Conservation (phyloP, 2,113 vertebrate genomes). For the Triplophysa rosa region DNA sequence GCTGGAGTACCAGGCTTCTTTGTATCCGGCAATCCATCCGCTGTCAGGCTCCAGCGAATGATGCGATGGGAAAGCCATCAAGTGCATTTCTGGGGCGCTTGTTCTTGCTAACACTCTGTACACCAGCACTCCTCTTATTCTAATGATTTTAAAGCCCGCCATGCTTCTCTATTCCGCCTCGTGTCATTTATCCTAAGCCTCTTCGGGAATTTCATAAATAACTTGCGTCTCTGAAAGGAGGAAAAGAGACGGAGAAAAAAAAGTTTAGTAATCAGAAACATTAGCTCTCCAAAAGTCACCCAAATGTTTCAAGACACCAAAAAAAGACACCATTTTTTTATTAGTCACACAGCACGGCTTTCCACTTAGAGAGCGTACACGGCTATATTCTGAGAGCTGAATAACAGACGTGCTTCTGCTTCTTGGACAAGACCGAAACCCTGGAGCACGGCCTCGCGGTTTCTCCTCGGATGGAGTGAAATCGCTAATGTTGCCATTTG, state of each 20-base stretch:
- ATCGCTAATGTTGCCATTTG: conserved; percentile 55
- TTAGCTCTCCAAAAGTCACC: conserved; percentile 44
- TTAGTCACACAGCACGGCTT: conserved; percentile 41
- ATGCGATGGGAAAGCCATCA: conserved; percentile 50
- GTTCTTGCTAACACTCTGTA: conserved; percentile 50
- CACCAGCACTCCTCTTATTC: conserved; percentile 53
- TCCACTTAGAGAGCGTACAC: conserved; percentile 22
- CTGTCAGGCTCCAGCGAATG: conserved; percentile 46
- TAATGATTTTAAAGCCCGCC: conserved; percentile 56
- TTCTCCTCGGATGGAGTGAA: conserved; percentile 25
- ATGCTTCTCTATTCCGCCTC: conserved; percentile 51
- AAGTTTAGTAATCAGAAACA: conserved; percentile 52
- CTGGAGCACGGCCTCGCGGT: conserved; percentile 30
- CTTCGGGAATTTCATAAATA: conserved; percentile 58
- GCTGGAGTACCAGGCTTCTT: conserved; percentile 42
- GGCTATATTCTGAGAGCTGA: conserved; percentile 34
- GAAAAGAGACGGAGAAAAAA: conserved; percentile 14
- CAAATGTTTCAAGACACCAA: conserved; percentile 33
- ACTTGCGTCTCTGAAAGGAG: conserved; percentile 43
- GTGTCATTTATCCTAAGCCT: conserved; percentile 56
- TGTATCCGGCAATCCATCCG: conserved; percentile 53
- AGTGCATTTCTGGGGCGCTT: conserved; percentile 57
- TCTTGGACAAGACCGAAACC: conserved; percentile 47
- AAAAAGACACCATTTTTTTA: conserved; percentile 13
- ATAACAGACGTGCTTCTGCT: conserved; percentile 16